Base-by-base conservation (phyloP, 2,888 invertebrate species). In the Drosophila dives region DNA sequence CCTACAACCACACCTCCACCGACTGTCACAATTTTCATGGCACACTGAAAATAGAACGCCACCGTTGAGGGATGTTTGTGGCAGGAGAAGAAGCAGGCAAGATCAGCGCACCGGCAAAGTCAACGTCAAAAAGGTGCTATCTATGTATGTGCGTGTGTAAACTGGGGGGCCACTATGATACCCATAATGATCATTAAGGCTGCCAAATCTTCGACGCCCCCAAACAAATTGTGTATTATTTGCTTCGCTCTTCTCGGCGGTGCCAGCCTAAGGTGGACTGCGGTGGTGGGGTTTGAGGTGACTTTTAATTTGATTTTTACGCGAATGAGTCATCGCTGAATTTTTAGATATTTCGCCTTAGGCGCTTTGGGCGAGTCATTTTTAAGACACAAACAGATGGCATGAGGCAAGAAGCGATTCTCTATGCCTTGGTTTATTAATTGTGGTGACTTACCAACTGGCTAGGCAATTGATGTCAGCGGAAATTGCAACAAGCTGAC, bases 251-350 rank as follows among this genome's bases (percentile, higher is more conserved):
- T 53, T 56, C 36, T 32, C 59, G 51, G 45, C 36, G 34, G 32
- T 40, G n/a, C 49, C 33, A 20, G 38, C 29, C n/a, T 29, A 29
- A 20, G 26, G 56, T 3, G 42, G 26, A 10, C 32, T 20, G 45
- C 12, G 17, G 12, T 36, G 33, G 29, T 10, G 50, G 23, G 26
- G 70, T 60, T 6, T 29, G 67, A 63, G 65, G 3, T 17, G 29
- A 3, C 50, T 40, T 75, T 73, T 73, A 73, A 76, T 86, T 82
- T 78, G 82, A 81, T 84, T 80, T 77, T 59, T 66, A 80, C 68
- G 75, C 72, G 40, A 66, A 72, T 88, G 86, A 88, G 54, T 86
- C 86, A 86, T 75, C 65, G 77, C n/a, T 72, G 72, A 88, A 86
- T 86, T 88, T 86, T 86, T 86, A 86, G 88, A 83, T 64, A 77